Evolutionary conservation across 2,113 vertebrate species (phyloP).

Genomic region (Ceuthmochares aereus): DNA sequence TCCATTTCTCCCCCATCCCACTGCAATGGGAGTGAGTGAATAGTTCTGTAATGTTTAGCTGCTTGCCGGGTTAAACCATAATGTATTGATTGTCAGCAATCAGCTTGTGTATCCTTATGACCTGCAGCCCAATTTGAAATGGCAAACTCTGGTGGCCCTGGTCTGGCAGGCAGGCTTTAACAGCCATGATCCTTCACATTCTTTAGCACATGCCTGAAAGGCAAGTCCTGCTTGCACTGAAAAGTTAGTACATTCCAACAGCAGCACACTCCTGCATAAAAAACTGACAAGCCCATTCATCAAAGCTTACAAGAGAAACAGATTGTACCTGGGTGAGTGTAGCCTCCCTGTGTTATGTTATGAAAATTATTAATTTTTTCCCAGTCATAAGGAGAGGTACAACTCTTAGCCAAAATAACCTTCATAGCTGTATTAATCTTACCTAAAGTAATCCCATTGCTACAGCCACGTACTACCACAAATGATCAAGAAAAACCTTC

Average conservation of each 20-base stretch:
- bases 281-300: neutral
- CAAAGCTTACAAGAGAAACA: neutral
- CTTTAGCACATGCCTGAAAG: neutral
- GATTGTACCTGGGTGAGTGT: neutral
- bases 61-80: no score
- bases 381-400: neutral
- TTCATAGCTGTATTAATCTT: neutral
- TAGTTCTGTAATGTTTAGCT: no score
- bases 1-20: no score
- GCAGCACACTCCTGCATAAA: neutral
- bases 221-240: neutral
- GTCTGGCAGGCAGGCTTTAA: neutral
- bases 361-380: neutral
- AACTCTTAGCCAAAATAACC: neutral
- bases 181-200: neutral
- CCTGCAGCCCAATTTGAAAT: neutral
- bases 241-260: neutral
- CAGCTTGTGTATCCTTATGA: neutral
- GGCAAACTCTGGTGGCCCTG: neutral
- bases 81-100: neutral
- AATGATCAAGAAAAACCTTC: accelerated
- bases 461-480: neutral
- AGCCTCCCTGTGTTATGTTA: neutral
- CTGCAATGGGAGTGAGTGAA: no score
- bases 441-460: neutral